These are phyloP conservation scores for Patella pellucida DNA, from an alignment of 2,888 invertebrate genomes.

Conservation along the genomic window DNA sequence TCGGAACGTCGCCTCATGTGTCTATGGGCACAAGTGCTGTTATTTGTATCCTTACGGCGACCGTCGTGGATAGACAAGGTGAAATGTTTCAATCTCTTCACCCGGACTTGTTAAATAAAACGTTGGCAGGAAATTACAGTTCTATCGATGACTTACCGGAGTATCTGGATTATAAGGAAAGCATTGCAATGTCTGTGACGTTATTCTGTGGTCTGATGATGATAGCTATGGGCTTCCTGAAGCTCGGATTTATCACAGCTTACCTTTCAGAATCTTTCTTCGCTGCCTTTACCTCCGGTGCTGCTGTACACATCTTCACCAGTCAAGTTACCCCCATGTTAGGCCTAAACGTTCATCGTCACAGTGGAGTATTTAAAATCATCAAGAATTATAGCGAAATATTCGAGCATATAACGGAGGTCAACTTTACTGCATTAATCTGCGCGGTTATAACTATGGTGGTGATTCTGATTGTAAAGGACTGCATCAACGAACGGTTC, in stretches of 20 bases:
- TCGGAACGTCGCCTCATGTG: slow-evolving; percentile 62
- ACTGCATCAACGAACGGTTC: slow-evolving; percentile 66
- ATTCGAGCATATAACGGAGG: slow-evolving; percentile 45
- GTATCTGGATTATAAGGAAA: slow-evolving; percentile 60
- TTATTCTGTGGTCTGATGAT: slow-evolving; percentile 61
- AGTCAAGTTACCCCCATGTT: slow-evolving; percentile 66
- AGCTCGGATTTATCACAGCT: slow-evolving; percentile 66
- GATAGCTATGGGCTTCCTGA: slow-evolving; percentile 60
- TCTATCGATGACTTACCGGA: slow-evolving; percentile 50
- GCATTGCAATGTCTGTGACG: slow-evolving; percentile 56
- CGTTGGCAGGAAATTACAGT: slow-evolving; percentile 31
- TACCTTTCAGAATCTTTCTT: slow-evolving; percentile 69
- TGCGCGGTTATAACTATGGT: slow-evolving; percentile 52
- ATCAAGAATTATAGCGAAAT: slow-evolving; percentile 58
- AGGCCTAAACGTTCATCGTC: slow-evolving; percentile 55
- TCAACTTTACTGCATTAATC: slow-evolving; percentile 56
- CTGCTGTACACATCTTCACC: slow-evolving; percentile 66
- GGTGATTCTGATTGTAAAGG: slow-evolving; percentile 60
- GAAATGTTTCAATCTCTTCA: slow-evolving; percentile 42
- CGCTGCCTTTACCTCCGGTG: slow-evolving; percentile 67
- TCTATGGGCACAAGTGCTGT: slow-evolving; percentile 67
- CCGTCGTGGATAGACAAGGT: slow-evolving; percentile 54
- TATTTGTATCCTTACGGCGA: slow-evolving; percentile 64
- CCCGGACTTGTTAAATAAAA: slow-evolving; percentile 38
- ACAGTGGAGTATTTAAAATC: slow-evolving; percentile 60